These are phyloP conservation scores for Spodoptera frugiperda DNA, from an alignment of 1,140 invertebrate genomes.

Conservation along the genomic window DNA sequence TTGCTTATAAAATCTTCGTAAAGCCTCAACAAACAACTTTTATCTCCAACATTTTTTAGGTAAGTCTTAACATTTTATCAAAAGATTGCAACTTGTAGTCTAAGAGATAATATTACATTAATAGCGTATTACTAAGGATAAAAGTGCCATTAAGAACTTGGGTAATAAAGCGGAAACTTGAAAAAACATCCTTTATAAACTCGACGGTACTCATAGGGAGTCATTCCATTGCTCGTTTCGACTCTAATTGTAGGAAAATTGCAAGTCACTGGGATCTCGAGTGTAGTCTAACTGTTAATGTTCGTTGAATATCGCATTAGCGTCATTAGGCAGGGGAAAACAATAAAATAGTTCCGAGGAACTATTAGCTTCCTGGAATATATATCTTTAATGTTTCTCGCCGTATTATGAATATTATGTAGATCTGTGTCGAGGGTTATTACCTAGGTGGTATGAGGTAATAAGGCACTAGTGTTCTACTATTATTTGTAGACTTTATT, in stretches of 20 bases:
- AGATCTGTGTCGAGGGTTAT: no score
- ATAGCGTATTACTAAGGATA: constrained; percentile 32
- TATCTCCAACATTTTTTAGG: background rate
- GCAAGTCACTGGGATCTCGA: constrained; percentile 9
- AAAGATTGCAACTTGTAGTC: constrained; percentile 1
- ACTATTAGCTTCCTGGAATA: constrained; percentile 6
- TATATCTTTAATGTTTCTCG: background rate
- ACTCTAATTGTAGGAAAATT: constrained; percentile 32
- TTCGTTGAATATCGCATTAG: constrained; percentile 19
- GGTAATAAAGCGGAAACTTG: constrained; percentile 33
- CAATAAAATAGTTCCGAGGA: constrained; percentile 29
- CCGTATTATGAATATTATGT: no score
- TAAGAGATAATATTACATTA: constrained; percentile 23
- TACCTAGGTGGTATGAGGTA: no score
- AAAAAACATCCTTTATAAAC: constrained; percentile 18
- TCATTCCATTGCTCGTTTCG: constrained; percentile 25
- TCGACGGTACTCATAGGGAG: constrained; percentile 4
- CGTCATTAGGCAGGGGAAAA: constrained; percentile 18
- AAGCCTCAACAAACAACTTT: no score
- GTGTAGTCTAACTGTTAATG: constrained; percentile 9
- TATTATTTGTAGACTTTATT: no score
- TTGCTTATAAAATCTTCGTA: no score
- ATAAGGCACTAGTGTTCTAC: no score
- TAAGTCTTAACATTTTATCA: background rate
- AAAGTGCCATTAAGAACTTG: constrained; percentile 30